Evolutionary conservation across 1,140 invertebrate genomes (phyloP), one percentile per base, ranked within the genome.

Genomic region (Trichonephila clavipes): DNA sequence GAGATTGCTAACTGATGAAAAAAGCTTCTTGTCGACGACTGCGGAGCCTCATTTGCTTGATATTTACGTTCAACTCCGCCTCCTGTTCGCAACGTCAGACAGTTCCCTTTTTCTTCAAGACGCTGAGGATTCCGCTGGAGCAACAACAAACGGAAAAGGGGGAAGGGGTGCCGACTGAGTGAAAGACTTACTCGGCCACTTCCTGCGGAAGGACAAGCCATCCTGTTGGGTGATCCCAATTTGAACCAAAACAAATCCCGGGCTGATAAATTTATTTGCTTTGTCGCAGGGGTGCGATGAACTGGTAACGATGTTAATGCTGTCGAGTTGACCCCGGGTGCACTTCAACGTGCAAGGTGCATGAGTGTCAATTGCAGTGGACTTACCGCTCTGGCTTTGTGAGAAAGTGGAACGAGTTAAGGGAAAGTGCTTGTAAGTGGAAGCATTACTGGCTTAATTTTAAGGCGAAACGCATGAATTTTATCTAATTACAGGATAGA

Each of bases 11-110:
- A n/a, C n/a, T 58, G 51, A 83, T 51, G 58, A 21, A 87, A 62
- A 64, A 64, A 87, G 61, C n/a, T 64, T 89, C 62, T 58, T 89
- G 62, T 72, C 51, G 61, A 44, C 40, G 40, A 24, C 69, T 72
- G 69, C 88, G n/a, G 16, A 81, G 34, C 69, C 88, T 90, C 66
- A 90, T 90, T 90, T 90, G 88, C 58, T 51, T 90, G 88, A 90
- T 90, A 90, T 90, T 90, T 90, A 61, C 88, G 88, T 90, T 81
- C 88, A 90, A 59, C 72, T 4, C 88, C 69, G 69, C 88, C 72
- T 81, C 64, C 58, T 19, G 66, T 72, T 61, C n/a, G 88, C 66
- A 90, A 90, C 88, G 88, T 90, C 88, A 90, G 88, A 34, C 69
- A 44, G 19, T 61, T 34, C 51, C 51, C 51, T 86, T 87, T 18